phyloP scores from a whole-genome alignment of 2,888 invertebrate species.

The Kuschelorhynchus macadamiae region DNA sequence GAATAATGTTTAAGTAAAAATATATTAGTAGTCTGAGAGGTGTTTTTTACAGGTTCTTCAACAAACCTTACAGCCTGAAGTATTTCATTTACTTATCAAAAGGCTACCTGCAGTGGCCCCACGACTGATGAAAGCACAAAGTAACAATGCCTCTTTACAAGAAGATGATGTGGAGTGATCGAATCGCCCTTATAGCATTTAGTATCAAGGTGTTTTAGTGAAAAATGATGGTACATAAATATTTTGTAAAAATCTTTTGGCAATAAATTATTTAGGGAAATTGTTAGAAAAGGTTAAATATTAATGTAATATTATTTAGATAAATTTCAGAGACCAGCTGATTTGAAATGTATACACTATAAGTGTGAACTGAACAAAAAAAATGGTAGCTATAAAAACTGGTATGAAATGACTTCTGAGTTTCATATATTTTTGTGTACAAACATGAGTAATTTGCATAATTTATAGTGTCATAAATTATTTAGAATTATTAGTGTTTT shows the following conservation, averaged over 20 bases:
- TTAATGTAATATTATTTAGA: constrained; percentile 2
- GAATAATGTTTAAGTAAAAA: too few relatives aligned
- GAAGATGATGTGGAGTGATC: constrained; percentile 67
- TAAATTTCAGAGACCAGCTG: neutral
- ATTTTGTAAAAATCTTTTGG: constrained; percentile 3
- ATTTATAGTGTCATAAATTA: constrained; percentile 9
- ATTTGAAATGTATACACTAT: neutral
- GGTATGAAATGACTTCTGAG: too few relatives aligned
- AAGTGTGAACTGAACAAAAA: neutral
- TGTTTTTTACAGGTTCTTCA: constrained; percentile 89
- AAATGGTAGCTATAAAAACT: constrained; percentile 1
- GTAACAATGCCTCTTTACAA: constrained; percentile 58
- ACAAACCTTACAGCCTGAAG: constrained; percentile 95
- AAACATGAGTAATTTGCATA: constrained; percentile 5
- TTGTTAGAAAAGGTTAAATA: neutral
- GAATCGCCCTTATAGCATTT: constrained; percentile 13
- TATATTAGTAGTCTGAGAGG: too few relatives aligned
- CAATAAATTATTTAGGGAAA: neutral
- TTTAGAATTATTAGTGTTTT: neutral
- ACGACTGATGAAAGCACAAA: constrained; percentile 63
- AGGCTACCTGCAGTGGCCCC: constrained; percentile 79
- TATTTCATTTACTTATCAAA: constrained; percentile 91
- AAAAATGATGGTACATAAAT: constrained; percentile 13
- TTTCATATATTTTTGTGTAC: constrained; percentile 24
- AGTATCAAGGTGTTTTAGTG: constrained; percentile 30